Evolutionary conservation across 2,797 vertebrate species (phyloP).

Genomic region (Etheostoma nigrum): DNA sequence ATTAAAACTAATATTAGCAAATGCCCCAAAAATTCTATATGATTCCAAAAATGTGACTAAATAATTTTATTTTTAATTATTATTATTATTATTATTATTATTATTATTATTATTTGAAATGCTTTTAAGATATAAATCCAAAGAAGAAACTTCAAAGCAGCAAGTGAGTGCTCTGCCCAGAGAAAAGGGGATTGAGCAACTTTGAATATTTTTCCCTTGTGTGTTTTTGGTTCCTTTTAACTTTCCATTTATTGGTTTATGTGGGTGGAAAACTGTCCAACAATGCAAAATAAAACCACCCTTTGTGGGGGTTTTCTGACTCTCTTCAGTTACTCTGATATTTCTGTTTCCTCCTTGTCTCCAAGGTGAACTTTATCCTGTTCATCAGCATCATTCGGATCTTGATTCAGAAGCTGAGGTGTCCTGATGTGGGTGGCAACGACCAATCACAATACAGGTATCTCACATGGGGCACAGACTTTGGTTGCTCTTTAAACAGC

Average conservation of each 20-base stretch:
- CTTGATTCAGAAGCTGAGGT: constrained; percentile 91
- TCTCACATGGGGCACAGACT: background rate
- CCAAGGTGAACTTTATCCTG: constrained; percentile 92
- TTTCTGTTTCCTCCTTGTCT: constrained; percentile 14
- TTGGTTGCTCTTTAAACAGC: background rate
- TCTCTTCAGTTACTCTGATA: background rate
- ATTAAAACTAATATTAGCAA: background rate
- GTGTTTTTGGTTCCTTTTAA: no score
- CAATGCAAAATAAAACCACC: background rate
- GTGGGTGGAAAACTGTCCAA: constrained; percentile 17
- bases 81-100: no score
- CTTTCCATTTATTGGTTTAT: background rate
- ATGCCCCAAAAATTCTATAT: background rate
- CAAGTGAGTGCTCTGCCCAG: no score
- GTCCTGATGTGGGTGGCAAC: constrained; percentile 90
- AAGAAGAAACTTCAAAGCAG: background rate
- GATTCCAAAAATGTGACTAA: background rate
- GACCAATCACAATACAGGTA: constrained; percentile 94
- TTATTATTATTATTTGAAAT: background rate
- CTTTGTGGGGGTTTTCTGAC: background rate
- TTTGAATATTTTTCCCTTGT: no score
- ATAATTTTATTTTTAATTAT: background rate
- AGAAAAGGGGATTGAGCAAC: background rate
- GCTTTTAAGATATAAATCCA: background rate
- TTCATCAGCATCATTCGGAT: constrained; percentile 94